Conservation (phyloP, 2,113 vertebrate species). For the Nothobranchius kuhntae region DNA sequence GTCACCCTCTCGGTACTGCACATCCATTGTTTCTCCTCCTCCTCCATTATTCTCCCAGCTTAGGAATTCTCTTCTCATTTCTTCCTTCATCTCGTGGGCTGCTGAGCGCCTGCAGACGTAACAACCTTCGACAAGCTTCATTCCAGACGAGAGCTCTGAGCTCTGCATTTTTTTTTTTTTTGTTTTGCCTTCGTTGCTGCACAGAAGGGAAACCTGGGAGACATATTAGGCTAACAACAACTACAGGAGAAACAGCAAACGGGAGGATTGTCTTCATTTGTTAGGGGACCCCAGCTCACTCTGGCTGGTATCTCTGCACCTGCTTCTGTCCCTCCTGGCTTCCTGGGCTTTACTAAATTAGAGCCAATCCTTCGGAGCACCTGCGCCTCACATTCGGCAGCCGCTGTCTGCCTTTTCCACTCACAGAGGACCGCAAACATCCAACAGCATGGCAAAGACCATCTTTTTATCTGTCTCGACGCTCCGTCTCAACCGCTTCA, state of each 20-base stretch:
- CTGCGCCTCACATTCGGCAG: conserved; percentile 37
- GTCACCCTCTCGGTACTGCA: not conserved
- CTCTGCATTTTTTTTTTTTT: not conserved
- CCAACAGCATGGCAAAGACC: conserved; percentile 24
- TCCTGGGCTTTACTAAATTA: conserved; percentile 52
- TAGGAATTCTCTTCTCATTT: conserved; percentile 48
- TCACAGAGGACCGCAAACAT: conserved; percentile 29
- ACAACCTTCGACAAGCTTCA: not conserved
- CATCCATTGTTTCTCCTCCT: conserved; percentile 43
- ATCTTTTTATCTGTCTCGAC: conserved; percentile 25
- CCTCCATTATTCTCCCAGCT: conserved; percentile 46
- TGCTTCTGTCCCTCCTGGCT: conserved; percentile 39
- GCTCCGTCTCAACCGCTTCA: conserved; percentile 24
- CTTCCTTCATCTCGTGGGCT: conserved; percentile 33
- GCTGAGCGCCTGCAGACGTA: conserved; percentile 20
- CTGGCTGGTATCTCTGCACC: conserved; percentile 45
- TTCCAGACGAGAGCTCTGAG: conserved; percentile 34
- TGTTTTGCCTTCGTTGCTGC: not conserved
- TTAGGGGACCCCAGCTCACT: conserved; percentile 34
- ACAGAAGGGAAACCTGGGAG: conserved; percentile 28
- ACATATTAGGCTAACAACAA: conserved; percentile 57
- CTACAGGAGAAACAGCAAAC: conserved; percentile 42
- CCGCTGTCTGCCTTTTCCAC: conserved; percentile 9
- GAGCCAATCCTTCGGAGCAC: conserved; percentile 44
- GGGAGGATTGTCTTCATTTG: conserved; percentile 48